Evolutionary conservation across 2,797 vertebrate species (phyloP).

Genomic region (Rhinichthys osculus): DNA sequence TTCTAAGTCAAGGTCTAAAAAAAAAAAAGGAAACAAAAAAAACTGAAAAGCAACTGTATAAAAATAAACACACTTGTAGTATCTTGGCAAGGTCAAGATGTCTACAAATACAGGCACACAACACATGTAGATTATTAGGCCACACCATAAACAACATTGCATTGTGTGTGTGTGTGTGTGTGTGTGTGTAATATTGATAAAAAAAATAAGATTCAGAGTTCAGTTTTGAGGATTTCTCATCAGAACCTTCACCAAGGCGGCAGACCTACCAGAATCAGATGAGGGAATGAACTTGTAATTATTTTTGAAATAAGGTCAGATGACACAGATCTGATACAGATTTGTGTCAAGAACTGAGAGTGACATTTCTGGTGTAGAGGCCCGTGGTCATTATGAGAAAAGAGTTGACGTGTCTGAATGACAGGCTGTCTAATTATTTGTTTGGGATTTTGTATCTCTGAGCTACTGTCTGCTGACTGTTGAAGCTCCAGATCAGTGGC

Average conservation of each 20-base stretch:
- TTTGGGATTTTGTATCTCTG: not conserved
- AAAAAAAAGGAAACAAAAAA: not conserved
- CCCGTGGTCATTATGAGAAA: not conserved
- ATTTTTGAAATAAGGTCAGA: conserved; percentile 20
- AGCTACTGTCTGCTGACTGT: conserved; percentile 9
- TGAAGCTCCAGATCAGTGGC: not conserved
- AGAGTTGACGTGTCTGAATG: conserved; percentile 8
- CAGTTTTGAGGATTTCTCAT: too few relatives aligned
- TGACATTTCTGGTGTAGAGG: not conserved
- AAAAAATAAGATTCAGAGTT: too few relatives aligned
- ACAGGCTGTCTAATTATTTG: conserved; percentile 11
- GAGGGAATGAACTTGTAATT: not conserved
- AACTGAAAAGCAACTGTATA: not conserved
- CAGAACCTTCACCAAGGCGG: too few relatives aligned
- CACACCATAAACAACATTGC: conserved; percentile 64
- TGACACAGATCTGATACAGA: not conserved
- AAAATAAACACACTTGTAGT: not conserved
- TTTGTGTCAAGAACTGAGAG: conserved; percentile 10
- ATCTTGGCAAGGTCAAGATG: conserved; percentile 2
- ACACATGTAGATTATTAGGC: conserved; percentile 50
- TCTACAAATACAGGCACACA: conserved; percentile 64
- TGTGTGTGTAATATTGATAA: too few relatives aligned
- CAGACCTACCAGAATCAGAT: not conserved
- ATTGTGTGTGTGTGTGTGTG: too few relatives aligned
- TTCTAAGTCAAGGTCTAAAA: not conserved